These are phyloP conservation scores for Zoroaster sp. DNA, from an alignment of 53 echinoderm and acorn worm species.

Conservation along the genomic window DNA sequence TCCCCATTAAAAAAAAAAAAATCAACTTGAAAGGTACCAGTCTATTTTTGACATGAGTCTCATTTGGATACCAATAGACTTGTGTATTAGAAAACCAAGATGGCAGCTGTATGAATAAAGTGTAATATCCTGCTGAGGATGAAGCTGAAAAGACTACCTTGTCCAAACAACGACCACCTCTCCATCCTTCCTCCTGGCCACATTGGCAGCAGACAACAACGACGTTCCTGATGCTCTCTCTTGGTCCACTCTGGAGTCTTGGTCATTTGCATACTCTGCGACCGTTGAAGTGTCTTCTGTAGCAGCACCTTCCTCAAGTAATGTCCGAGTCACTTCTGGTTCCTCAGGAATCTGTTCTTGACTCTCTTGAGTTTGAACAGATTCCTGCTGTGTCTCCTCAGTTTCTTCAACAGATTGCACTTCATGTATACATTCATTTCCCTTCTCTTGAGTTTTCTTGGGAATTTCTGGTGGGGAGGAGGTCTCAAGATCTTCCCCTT, in stretches of 20 bases:
- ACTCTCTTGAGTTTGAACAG: neutral
- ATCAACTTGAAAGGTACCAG: too few species aligned
- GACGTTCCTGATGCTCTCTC: neutral
- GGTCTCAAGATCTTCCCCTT: neutral
- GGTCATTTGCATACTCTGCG: neutral
- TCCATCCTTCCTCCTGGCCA: slow-evolving; percentile 47
- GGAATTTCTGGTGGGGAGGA: neutral
- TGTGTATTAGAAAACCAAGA: too few species aligned
- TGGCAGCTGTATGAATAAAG: too few species aligned
- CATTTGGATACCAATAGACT: too few species aligned
- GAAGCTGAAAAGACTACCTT: too few species aligned
- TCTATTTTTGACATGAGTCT: neutral
- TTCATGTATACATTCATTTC: neutral
- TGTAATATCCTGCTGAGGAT: too few species aligned
- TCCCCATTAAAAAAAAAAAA: too few species aligned
- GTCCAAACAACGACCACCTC: slow-evolving; percentile 56
- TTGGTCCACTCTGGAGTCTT: neutral
- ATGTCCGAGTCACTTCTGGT: neutral
- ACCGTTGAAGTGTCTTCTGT: neutral
- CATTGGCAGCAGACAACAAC: slow-evolving; percentile 47
- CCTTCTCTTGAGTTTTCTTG: neutral
- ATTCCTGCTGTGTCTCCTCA: neutral
- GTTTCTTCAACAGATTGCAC: neutral
- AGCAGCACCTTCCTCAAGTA: neutral
- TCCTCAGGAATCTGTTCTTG: neutral